A percentile compares a stretch with the other conserved stretches of the same genome.
Evolutionary conservation across 2,888 invertebrate species (phyloP).

Genomic region (Diploptera punctata): DNA sequence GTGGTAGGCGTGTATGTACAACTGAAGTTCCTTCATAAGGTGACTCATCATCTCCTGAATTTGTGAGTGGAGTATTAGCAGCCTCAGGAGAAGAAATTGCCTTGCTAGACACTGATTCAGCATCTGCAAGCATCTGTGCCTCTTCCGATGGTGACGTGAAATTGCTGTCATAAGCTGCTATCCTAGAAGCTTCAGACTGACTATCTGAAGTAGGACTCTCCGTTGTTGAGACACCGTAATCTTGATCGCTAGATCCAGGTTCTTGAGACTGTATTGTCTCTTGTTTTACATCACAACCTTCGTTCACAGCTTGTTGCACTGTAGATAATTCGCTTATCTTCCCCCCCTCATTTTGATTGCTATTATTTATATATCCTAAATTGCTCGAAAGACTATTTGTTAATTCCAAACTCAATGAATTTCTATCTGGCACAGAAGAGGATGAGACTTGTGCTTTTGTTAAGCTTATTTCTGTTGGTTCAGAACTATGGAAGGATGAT

Average conservation of each 20-base stretch:
- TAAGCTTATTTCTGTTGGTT: background rate
- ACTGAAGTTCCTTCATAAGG: conserved; percentile 65
- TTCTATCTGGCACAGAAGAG: conserved; percentile 15
- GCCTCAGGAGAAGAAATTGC: conserved; percentile 2
- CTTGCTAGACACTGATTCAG: conserved; percentile 1
- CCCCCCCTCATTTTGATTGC: background rate
- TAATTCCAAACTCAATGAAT: conserved; percentile 28
- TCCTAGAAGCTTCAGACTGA: conserved; percentile 19
- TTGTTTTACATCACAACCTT: conserved; percentile 1
- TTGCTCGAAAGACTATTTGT: conserved; percentile 20
- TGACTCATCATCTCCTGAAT: conserved; percentile 53
- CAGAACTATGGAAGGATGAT: background rate
- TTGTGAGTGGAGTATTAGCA: conserved; percentile 7
- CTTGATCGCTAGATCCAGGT: background rate
- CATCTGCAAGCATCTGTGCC: conserved; percentile 13
- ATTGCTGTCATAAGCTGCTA: background rate
- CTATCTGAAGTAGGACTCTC: conserved; percentile 3
- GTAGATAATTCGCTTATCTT: background rate
- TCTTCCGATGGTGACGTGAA: conserved; percentile 14
- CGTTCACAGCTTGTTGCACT: background rate
- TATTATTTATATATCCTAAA: conserved; percentile 15
- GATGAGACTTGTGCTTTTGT: background rate
- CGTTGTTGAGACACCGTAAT: background rate
- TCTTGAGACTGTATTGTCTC: background rate
- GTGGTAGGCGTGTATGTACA: conserved; percentile 70